phyloP scores from a whole-genome alignment of 2,888 invertebrate genomes.

The Sesia bembeciformis region DNA sequence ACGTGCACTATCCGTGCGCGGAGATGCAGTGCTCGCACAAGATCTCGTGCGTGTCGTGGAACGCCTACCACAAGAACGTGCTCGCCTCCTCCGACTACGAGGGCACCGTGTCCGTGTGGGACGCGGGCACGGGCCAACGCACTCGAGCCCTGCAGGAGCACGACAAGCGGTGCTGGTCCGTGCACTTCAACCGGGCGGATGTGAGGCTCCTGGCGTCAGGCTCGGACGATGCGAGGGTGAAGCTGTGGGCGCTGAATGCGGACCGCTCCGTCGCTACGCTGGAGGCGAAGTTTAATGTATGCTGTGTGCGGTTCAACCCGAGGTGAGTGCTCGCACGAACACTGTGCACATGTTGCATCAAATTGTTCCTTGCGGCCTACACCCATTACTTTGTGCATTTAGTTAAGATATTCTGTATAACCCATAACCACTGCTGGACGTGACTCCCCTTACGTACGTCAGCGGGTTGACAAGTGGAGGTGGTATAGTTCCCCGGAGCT shows the following conservation, averaged over 20 bases:
- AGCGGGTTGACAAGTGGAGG: too few species aligned
- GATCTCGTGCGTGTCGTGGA: constrained; percentile 96
- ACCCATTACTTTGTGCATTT: too few species aligned
- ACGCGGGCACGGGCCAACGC: constrained; percentile 84
- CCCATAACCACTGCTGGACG: too few species aligned
- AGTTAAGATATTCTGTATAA: too few species aligned
- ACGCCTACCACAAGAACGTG: constrained; percentile 90
- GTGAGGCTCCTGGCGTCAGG: constrained; percentile 92
- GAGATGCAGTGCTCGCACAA: constrained; percentile 95
- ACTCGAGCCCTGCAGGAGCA: constrained; percentile 84
- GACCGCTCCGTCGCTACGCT: constrained; percentile 88
- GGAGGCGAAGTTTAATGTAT: constrained; percentile 95
- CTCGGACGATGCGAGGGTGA: constrained; percentile 93
- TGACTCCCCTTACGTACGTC: too few species aligned
- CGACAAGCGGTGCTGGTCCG: constrained; percentile 96
- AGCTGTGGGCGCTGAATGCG: constrained; percentile 92
- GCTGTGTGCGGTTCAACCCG: constrained; percentile 86
- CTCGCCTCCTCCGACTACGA: constrained; percentile 96
- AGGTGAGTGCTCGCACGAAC: constrained; percentile 7
- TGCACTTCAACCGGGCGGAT: constrained; percentile 94
- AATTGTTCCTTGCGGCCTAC: too few species aligned
- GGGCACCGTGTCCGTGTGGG: constrained; percentile 95
- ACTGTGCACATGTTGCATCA: constrained; percentile 41
- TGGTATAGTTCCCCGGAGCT: too few species aligned
- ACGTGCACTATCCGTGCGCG: constrained; percentile 92